Conservation (phyloP, 2,888 invertebrate species). For the Epicampocera succincta region DNA sequence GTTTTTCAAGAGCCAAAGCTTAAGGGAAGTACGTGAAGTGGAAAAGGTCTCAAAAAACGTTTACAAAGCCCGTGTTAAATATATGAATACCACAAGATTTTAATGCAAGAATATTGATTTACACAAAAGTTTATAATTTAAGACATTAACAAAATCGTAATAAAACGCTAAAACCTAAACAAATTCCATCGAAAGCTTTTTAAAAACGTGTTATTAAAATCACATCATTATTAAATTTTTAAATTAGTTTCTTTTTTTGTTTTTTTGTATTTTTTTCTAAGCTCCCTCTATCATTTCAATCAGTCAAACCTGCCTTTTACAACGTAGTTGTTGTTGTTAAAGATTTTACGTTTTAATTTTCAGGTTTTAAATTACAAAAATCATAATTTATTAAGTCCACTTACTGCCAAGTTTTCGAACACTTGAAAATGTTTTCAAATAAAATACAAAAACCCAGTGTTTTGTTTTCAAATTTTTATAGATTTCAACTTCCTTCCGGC, state of each 20-base stretch:
- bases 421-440: neutral
- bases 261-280: neutral
- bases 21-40: too few species aligned
- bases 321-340: neutral
- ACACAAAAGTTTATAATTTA: too few species aligned
- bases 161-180: too few species aligned
- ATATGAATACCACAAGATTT: too few species aligned
- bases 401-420: neutral
- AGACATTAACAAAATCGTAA: too few species aligned
- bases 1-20: too few species aligned
- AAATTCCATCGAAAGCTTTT: neutral
- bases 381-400: neutral
- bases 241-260: too few species aligned
- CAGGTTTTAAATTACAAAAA: neutral
- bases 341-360: constrained; percentile 6
- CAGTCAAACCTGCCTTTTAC: neutral
- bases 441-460: neutral
- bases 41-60: too few species aligned
- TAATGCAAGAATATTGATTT: too few species aligned
- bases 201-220: constrained; percentile 12
- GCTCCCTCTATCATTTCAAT: neutral
- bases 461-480: too few species aligned
- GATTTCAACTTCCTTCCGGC: too few species aligned
- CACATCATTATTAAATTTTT: neutral
- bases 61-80: too few species aligned